These are phyloP conservation scores for Cantharis rustica DNA, from an alignment of 2,888 invertebrate species.

Conservation along the genomic window DNA sequence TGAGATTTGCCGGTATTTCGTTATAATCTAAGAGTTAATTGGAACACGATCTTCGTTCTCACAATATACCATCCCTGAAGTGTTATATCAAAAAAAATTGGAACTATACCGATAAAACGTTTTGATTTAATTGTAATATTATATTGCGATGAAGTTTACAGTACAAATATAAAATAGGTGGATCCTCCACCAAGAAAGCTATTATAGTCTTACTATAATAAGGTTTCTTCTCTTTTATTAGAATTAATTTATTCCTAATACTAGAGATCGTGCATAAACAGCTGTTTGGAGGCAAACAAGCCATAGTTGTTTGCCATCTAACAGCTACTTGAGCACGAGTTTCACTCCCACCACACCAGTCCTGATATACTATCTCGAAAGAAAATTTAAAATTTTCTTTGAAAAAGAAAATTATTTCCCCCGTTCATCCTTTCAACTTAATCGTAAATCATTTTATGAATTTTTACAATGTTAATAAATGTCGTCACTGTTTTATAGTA, in stretches of 20 bases:
- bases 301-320: background rate
- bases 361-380: background rate
- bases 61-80: background rate
- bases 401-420: too few relatives aligned
- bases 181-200: background rate
- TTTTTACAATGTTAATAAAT: background rate
- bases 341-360: background rate
- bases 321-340: background rate
- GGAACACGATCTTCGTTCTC: background rate
- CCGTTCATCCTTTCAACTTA: background rate
- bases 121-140: background rate
- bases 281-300: background rate
- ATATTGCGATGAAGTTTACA: background rate
- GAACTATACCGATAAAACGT: background rate
- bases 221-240: background rate
- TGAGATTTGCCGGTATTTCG: background rate
- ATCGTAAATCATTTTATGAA: background rate
- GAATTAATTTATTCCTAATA: background rate
- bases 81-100: background rate
- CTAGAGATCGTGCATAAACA: background rate
- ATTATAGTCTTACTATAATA: background rate
- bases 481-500: background rate
- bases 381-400: background rate
- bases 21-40: background rate
- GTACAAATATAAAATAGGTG: background rate